Evolutionary conservation across 2,797 vertebrate genomes (phyloP), one percentile per base, ranked within the genome.

Genomic region (Acrocephalus scirpaceus): DNA sequence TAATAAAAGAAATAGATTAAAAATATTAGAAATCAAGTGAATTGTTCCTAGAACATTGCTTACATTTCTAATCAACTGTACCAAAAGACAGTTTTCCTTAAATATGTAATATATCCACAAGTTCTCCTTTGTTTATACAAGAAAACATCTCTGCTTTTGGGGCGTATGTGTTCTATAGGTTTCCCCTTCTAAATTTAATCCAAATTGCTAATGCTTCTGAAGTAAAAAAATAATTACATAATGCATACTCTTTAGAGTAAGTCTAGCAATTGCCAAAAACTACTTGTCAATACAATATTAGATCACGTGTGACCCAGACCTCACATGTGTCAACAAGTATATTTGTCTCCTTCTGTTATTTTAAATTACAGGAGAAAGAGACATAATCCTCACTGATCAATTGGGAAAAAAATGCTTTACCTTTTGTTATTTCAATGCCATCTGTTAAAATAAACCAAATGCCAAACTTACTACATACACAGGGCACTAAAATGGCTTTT

Each of bases 371-470:
- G 90, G 85, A 96, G 87, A 86, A 80, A 94, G 81, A 96, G 90
- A 91, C 80, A 94, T 94, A 97, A 96, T 94, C 95, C 91, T 95
- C 86, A 72, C 57, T 86, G 81, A 97, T 97, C 96, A 96, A 93
- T 87, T 95, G 86, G 92, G 95, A 92, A 97, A 95, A 97, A 98
- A 97, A 95, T 89, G 88, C 66, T 92, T 93, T 95, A 96, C 96
- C 96, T 95, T 97, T 97, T 97, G 95, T 96, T 96, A 97, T 97
- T 97, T 97, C 92, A 93, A 92, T 95, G 96, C 95, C 97, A 97
- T 97, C 93, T 96, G 95, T 97, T 98, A 97, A 96, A 97, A 94
- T 93, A 95, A 95, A 94, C 80, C 85, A 97, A 95, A 98, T 96
- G 96, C 96, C 95, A 97, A 95, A 96, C 88, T 96, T 94, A 44